phyloP scores from a whole-genome alignment of 2,113 vertebrate species.

The Hemicordylus capensis region DNA sequence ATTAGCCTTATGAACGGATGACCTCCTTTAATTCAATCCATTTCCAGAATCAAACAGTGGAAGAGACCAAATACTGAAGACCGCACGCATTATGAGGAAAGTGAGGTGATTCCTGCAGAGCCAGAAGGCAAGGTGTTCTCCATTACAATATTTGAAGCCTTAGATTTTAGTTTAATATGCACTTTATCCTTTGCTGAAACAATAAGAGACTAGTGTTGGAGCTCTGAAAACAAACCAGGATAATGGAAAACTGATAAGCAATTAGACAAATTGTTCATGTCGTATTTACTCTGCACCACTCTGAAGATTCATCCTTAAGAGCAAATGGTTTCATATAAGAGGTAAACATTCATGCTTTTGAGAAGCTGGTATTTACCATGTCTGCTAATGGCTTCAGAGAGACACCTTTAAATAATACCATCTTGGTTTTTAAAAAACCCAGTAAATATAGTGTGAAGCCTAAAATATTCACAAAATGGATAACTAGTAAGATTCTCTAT shows the following conservation, averaged over 20 bases:
- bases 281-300: not conserved
- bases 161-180: constrained; percentile 2
- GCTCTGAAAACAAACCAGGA: not conserved
- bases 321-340: not conserved
- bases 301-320: not conserved
- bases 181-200: not conserved
- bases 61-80: not conserved
- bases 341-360: not conserved
- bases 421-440: not conserved
- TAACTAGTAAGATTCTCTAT: not conserved
- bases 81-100: accelerated
- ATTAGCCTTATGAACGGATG: not conserved
- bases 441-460: not conserved
- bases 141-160: not conserved
- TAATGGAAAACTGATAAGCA: not conserved
- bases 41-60: accelerated
- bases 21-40: accelerated
- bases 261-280: not conserved
- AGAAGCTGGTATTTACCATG: not conserved
- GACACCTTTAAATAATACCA: not conserved
- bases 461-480: not conserved
- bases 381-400: not conserved
- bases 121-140: not conserved
- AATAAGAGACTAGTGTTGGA: not conserved
- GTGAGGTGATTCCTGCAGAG: not conserved